A percentile compares a stretch with the other conserved stretches of the same genome.
phyloP scores from a whole-genome alignment of 2,113 vertebrate species.

The Nothoprocta perdicaria region DNA sequence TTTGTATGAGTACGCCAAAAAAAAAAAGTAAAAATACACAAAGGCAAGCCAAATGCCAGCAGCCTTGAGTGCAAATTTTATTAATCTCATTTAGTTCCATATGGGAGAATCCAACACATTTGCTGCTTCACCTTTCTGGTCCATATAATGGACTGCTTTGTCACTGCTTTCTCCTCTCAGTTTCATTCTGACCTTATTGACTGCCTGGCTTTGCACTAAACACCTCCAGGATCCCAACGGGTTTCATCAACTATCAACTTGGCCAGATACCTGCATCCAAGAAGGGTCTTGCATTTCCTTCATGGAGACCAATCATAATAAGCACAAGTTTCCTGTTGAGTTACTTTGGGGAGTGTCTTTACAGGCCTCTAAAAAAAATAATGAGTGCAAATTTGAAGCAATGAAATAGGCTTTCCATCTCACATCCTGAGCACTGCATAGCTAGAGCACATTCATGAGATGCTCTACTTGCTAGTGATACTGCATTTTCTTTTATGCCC shows the following conservation, averaged over 20 bases:
- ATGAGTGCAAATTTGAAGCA: background rate
- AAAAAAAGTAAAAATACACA: conserved; percentile 14
- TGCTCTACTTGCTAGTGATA: background rate
- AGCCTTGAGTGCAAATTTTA: background rate
- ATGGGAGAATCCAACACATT: background rate
- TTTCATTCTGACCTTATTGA: background rate
- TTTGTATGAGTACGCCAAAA: background rate
- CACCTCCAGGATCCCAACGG: background rate
- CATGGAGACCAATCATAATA: background rate
- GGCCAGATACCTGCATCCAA: background rate
- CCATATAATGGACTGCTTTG: background rate
- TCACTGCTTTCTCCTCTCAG: background rate
- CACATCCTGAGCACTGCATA: background rate
- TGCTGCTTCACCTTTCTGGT: background rate
- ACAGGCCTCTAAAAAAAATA: background rate
- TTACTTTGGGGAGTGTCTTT: background rate
- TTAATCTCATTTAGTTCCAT: background rate
- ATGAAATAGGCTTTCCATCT: background rate
- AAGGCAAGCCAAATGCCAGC: background rate
- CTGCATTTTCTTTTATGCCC: background rate
- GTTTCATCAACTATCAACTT: background rate
- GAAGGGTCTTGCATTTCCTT: background rate
- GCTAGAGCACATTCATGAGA: background rate
- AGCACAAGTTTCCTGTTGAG: background rate
- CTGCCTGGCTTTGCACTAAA: background rate